Base-by-base conservation (phyloP, 2,797 vertebrate genomes). In the Poeciliopsis gracilis region DNA sequence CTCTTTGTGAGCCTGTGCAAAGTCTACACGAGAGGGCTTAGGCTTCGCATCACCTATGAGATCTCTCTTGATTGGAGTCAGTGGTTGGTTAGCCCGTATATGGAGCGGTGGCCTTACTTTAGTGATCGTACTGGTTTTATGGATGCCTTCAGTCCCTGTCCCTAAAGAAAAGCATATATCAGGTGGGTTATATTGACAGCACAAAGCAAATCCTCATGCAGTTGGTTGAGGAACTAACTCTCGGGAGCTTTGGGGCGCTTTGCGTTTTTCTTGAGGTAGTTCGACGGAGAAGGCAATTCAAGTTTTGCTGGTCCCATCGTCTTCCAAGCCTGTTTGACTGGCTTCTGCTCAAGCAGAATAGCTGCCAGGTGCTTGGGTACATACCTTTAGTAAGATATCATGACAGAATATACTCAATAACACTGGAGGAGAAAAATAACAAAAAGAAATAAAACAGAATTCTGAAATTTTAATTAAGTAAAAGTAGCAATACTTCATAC, bases 281-380 rank as follows among this genome's bases (percentile, higher is more conserved):
- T 91, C 36, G 96, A 95, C 25, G 97, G 97, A 67, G 95, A 94
- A 0, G 97, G 96, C 2, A 95, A 33, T 8, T 96, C 95, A 59
- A 97, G 93, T 93, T 97, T 97, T 6, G 96, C 93, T 49, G 97
- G 97, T 71, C 98, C 98, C 96, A 99, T 97, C 0, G 97, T 98
- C 94, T 95, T 98, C 92, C 93, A 96, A 0, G 91, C 46, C 51
- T 25, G 23, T 55, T 55, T 55, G 25, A 90, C 86, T 78, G 91
- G 86, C 43, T 94, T 85, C 78, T 90, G 88, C 78, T 98, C 97
- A 41, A 84, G 63, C 87, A 96, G 90, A 57, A 97, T 91, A 1
- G 90, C 47, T 28, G 94, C 79, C 73, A 92, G 95, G 81, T 95
- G 96, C 85, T 89, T 93, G 75, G 97, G 97, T 67, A 87, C 80